Base-by-base conservation (phyloP, 2,797 vertebrate species). In the Melanogrammus aeglefinus region DNA sequence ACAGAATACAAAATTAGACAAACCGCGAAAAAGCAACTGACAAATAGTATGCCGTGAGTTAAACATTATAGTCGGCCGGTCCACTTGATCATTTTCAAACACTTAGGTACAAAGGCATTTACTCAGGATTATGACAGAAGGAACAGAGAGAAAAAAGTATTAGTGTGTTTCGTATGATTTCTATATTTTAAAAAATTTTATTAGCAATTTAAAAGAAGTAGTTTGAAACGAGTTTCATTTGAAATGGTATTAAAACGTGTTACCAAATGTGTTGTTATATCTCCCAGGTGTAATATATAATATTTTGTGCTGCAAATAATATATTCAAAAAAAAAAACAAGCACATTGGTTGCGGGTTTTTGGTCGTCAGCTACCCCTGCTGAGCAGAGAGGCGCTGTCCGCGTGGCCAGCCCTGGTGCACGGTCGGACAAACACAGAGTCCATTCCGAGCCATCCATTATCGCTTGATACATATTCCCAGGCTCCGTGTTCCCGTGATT, bases 261-360 rank as follows among this genome's bases (percentile, higher is more conserved):
- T 90, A n/a, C 83, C 88, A 90, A 89, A 93, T 88, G 91, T 93
- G 89, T 93, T 93, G 90, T n/a, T 92, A 92, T 92, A 92, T 92
- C 87, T 88, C 84, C 91, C 27, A 92, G 90, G 88, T 93, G 91
- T 92, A 93, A n/a, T n/a, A n/a, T n/a, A 93, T 91, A 90, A 92
- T 93, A 92, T 93, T 92, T 94, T 93, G 91, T 94, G 88, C 90
- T 92, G 90, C 88, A 90, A 94, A 94, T 94, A 94, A 94, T 94
- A 90, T 75, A 89, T 63, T 88, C 81, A 87, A 83, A 76, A n/a
- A n/a, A n/a, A n/a, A n/a, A 7, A 85, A 84, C 39, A 27, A 36
- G 35, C 35, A 72, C 33, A 75, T 47, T 18, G 3, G 41, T 36
- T n/a, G n/a, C n/a, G 29, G 14, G 81, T 78, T 76, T 41, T 51